Percentiles rank a stretch among this genome's conserved stretches.
phyloP scores from a whole-genome alignment of 2,797 vertebrate genomes.

The Myripristis jacobus region DNA sequence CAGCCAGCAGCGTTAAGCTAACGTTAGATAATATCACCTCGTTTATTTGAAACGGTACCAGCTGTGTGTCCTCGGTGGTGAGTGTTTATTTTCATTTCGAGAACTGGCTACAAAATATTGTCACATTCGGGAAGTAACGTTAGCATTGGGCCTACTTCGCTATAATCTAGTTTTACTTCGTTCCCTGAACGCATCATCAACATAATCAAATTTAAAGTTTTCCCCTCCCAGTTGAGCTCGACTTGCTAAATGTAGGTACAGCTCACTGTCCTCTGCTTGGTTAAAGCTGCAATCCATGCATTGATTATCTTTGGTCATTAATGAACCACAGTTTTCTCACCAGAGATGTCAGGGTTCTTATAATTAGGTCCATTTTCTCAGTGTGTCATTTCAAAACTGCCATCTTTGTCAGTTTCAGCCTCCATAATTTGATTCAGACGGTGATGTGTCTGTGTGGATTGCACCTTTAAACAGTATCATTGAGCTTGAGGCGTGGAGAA shows the following conservation, averaged over 20 bases:
- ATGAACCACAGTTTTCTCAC: not conserved
- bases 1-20: too few relatives aligned
- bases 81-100: too few relatives aligned
- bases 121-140: too few relatives aligned
- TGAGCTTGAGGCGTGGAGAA: too few relatives aligned
- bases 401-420: not conserved
- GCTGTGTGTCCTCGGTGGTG: not conserved
- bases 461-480: too few relatives aligned
- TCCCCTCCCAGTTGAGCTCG: not conserved
- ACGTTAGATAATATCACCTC: too few relatives aligned
- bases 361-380: not conserved
- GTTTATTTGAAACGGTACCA: too few relatives aligned
- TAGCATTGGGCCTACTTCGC: too few relatives aligned
- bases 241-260: not conserved
- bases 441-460: conserved; percentile 6
- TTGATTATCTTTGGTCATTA: conserved; percentile 1
- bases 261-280: not conserved
- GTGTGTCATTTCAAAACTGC: not conserved
- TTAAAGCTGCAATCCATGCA: conserved; percentile 21
- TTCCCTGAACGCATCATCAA: too few relatives aligned
- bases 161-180: too few relatives aligned
- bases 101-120: too few relatives aligned
- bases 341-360: not conserved
- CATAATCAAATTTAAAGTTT: not conserved
- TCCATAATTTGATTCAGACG: not conserved